Evolutionary conservation across 1,140 invertebrate genomes (phyloP), one percentile per base, ranked within the genome.

Genomic region (Zaprionus capensis): DNA sequence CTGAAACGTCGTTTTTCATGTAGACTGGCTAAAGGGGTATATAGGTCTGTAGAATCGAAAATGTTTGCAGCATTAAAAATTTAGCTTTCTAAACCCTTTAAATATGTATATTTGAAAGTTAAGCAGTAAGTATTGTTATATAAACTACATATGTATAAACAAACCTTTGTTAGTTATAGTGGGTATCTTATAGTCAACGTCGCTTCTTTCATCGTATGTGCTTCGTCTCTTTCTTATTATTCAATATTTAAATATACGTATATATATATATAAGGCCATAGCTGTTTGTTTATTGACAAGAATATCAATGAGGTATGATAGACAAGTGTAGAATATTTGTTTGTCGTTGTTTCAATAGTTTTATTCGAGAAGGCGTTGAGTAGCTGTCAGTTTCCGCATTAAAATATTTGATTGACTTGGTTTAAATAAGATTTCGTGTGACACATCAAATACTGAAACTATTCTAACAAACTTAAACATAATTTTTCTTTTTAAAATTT

Each of bases 191-290:
- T 6, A 24, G 46, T 24, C 20, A 24, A 51, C 15, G 7, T 46
- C 7, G 7, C 6, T 11, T 17, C 41, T 24, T 7, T 51, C 20
- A 38, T 61, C 36, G 15, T 28, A 26, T 3, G 5, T 20, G 17
- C 11, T 14, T 58, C 31, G 22, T 17, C 11, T 53, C 24, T 49
- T 69, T 69, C 34, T 61, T 61, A 51, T 77, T 80, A 76, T 75
- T 68, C 38, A 84, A 84, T 69, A 71, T 75, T 81, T 81, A 78
- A 78, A 71, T 76, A 85, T 81, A 69, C 65, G 68, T 63, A 6
- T 9, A 4, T 58, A 58, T 9, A 58, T 58, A 61, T 51, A 65
- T 64, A 28, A 28, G 51, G 36, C 44, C 59, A 26, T 58, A 28
- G 38, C 22, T 24, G 31, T 24, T 57, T 53, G 64, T 7, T 61